These are phyloP conservation scores for Spatulosminthurus flaviceps DNA, from an alignment of 2,888 invertebrate genomes.

Conservation along the genomic window DNA sequence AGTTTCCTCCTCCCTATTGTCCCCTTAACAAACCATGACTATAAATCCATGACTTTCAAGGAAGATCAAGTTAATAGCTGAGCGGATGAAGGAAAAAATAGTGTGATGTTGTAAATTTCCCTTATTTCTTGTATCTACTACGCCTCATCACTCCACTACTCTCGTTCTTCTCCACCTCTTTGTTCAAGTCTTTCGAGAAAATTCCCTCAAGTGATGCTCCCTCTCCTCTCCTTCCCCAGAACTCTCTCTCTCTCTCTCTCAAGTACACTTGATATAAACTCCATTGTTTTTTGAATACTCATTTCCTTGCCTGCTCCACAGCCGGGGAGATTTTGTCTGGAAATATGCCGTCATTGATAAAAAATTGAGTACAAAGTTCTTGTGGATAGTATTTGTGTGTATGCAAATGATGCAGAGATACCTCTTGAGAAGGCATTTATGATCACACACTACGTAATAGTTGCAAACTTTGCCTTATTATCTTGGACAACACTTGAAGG, in stretches of 20 bases:
- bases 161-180: background rate
- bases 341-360: slow-evolving; percentile 10
- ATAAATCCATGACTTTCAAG: no score
- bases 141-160: background rate
- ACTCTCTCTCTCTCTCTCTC: no score
- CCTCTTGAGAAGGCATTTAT: background rate
- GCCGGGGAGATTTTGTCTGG: background rate
- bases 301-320: slow-evolving; percentile 2
- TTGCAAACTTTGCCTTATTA: background rate
- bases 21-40: no score
- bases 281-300: background rate
- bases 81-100: no score
- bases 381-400: background rate
- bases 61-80: no score
- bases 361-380: slow-evolving; percentile 18
- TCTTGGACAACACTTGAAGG: slow-evolving; percentile 4
- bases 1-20: no score
- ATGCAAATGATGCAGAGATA: background rate
- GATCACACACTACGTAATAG: background rate
- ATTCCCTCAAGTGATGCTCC: slow-evolving; percentile 1
- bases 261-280: background rate
- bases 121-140: background rate
- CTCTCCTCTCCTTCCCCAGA: background rate
- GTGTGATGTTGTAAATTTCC: background rate
- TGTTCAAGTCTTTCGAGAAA: slow-evolving; percentile 6